Evolutionary conservation across 2,888 invertebrate species (phyloP).

Genomic region (Agrypnus murinus): DNA sequence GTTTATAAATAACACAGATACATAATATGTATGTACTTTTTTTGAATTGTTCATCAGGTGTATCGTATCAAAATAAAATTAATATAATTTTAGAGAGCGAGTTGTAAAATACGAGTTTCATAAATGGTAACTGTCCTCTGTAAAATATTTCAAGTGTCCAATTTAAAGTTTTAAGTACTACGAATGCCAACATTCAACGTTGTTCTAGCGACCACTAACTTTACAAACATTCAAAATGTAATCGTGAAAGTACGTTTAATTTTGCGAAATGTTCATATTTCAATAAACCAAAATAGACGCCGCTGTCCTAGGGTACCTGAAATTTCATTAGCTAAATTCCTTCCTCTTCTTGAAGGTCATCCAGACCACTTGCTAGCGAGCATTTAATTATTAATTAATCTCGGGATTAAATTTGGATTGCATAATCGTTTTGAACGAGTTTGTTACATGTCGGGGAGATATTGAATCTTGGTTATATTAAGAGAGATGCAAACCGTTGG

Average conservation of each 20-base stretch:
- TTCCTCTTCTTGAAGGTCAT: slow-evolving; percentile 58
- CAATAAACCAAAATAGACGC: slow-evolving; percentile 53
- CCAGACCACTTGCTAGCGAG: slow-evolving; percentile 55
- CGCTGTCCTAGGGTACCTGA: slow-evolving; percentile 56
- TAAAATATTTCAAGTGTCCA: too few relatives aligned
- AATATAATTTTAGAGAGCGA: too few relatives aligned
- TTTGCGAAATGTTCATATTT: slow-evolving; percentile 55
- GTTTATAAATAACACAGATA: too few relatives aligned
- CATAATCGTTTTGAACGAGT: slow-evolving; percentile 34
- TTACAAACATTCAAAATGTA: slow-evolving; percentile 29
- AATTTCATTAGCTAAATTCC: slow-evolving; percentile 62
- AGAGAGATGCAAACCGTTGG: neutral
- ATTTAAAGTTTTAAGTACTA: slow-evolving; percentile 6
- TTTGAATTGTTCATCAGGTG: too few relatives aligned
- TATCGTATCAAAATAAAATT: too few relatives aligned
- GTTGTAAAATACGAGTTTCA: too few relatives aligned
- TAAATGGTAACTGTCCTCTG: too few relatives aligned
- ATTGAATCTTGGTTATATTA: slow-evolving; percentile 24
- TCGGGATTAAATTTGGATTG: slow-evolving; percentile 51
- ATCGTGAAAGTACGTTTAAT: slow-evolving; percentile 37
- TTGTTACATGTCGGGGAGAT: slow-evolving; percentile 27
- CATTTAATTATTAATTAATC: slow-evolving; percentile 59
- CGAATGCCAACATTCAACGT: slow-evolving; percentile 5
- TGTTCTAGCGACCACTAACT: slow-evolving; percentile 25
- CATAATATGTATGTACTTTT: too few relatives aligned